A percentile compares a stretch with the other conserved stretches of the same genome.
These are phyloP conservation scores for Chalcosyrphus nemorum DNA, from an alignment of 2,888 invertebrate genomes.

Conservation along the genomic window DNA sequence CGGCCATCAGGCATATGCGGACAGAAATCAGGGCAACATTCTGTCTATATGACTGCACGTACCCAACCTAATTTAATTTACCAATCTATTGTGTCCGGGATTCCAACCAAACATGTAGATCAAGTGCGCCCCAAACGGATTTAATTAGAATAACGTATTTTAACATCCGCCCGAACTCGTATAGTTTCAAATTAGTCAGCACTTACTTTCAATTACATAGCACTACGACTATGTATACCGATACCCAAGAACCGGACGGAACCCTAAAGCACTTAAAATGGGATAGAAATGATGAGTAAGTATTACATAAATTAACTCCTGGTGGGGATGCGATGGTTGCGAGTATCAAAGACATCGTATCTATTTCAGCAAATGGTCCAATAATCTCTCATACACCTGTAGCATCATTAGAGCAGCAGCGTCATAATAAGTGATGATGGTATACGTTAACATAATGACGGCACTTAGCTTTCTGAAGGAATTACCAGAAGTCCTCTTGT, in stretches of 20 bases:
- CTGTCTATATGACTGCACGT: too few relatives aligned
- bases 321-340: not conserved
- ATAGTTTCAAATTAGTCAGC: slow-evolving; percentile 19
- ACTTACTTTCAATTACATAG: slow-evolving; percentile 53
- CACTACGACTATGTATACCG: too few relatives aligned
- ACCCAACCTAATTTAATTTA: too few relatives aligned
- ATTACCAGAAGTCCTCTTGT: slow-evolving; percentile 30
- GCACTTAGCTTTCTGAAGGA: slow-evolving; percentile 46
- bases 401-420: slow-evolving; percentile 45
- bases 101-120: too few relatives aligned
- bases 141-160: not conserved
- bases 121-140: too few relatives aligned
- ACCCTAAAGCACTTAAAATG: slow-evolving; percentile 49
- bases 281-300: slow-evolving; percentile 28
- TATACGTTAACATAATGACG: slow-evolving; percentile 60
- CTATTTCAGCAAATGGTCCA: slow-evolving; percentile 60
- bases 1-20: too few relatives aligned
- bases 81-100: too few relatives aligned
- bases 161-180: not conserved
- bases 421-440: slow-evolving; percentile 65
- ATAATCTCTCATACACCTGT: slow-evolving; percentile 62
- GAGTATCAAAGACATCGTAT: slow-evolving; percentile 9
- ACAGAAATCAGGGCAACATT: too few relatives aligned
- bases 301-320: slow-evolving; percentile 32
- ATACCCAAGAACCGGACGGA: slow-evolving; percentile 30